Evolutionary conservation across 1,140 invertebrate genomes (phyloP).

Genomic region (Diuraphis noxia): DNA sequence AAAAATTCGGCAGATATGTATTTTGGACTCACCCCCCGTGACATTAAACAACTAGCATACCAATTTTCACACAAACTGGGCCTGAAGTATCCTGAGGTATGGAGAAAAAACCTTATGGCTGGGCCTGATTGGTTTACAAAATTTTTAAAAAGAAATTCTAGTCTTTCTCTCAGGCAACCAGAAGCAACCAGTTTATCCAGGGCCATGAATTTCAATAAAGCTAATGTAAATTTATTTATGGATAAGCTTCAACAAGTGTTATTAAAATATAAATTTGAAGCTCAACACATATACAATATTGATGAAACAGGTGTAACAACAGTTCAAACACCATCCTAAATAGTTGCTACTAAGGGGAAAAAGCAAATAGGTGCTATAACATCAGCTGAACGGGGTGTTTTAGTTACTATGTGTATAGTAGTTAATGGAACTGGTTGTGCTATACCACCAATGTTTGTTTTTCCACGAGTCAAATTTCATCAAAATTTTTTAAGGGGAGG

Average conservation of each 20-base stretch:
- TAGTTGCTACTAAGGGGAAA: no score
- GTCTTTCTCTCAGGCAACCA: neutral
- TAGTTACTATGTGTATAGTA: no score
- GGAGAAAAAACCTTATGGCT: neutral
- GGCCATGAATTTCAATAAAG: neutral
- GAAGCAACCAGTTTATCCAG: neutral
- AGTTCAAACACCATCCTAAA: no score
- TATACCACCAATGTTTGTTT: no score
- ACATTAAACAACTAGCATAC: no score
- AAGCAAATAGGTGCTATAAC: no score
- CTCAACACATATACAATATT: neutral
- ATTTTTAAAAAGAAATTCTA: neutral
- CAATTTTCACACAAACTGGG: no score
- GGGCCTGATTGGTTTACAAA: neutral
- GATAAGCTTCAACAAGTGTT: neutral
- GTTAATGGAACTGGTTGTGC: no score
- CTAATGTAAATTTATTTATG: neutral
- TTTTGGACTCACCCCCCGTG: neutral
- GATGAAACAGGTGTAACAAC: no score
- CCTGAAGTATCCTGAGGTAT: neutral
- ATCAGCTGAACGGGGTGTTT: no score
- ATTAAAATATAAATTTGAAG: neutral
- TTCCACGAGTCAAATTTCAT: no score
- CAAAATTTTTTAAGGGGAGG: no score
- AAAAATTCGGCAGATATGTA: neutral